Evolutionary conservation across 2,797 vertebrate species (phyloP), one percentile per base, ranked within the genome.

Genomic region (Lutjanus argentimaculatus): DNA sequence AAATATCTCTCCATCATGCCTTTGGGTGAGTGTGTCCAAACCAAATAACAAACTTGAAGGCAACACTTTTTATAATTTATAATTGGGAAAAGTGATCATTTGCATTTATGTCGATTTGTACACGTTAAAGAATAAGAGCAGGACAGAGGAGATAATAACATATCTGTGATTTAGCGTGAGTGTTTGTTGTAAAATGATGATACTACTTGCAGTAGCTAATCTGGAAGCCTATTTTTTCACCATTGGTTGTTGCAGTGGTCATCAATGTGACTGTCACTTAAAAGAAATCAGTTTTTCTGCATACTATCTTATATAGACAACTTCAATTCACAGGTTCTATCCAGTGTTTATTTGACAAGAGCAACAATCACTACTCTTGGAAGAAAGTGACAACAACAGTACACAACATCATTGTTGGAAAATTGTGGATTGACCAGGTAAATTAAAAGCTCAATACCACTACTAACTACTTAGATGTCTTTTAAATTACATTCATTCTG

Each of bases 1-100:
- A 99, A 99, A 97, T 99, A 99, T 83, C 96, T 99, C 77, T 99
- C 98, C 42, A 96, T 99, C 89, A 98, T 99, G 97, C 98, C 98
- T n/a, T 94, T 99, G 10, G 98, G 98, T 99, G 93, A 97, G 97
- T 83, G 25, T 48, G 14, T 42, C 25, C n/a, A 73, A 12, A 17
- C 16, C 15, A 15, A 58, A 56, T 11, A 19, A 17, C 30, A 65
- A 43, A 7, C 9, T 13, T 7, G 9, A 40, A 16, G 19, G 14
- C 5, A 2, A 17, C 6, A 48, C 14, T 8, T 42, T 52, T 42
- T 52, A n/a, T 49, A 16, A 22, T 40, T 4, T 36, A 3, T 49
- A 6, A 15, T 22, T 10, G 16, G 4, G 2, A 11, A 6, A n/a
- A 21, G 8, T 7, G 16, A 58, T 49, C 8, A 8, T 17, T 40